These are phyloP conservation scores for Lymantria monacha DNA, from an alignment of 2,888 invertebrate species.

Conservation along the genomic window DNA sequence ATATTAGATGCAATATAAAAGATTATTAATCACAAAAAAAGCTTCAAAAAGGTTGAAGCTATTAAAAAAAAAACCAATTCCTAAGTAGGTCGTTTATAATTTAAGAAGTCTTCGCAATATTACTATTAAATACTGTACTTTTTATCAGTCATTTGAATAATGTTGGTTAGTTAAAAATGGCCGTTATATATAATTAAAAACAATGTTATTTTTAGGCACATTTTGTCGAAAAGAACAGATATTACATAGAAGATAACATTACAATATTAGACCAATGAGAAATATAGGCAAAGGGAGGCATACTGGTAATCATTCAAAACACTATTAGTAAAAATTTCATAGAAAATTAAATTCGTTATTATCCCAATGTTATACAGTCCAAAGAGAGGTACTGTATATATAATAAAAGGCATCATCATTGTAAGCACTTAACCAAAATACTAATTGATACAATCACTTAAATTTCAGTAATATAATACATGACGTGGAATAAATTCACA, in stretches of 20 bases:
- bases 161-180: not conserved
- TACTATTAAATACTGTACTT: not conserved
- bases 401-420: no score
- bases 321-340: no score
- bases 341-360: no score
- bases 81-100: conserved; percentile 5
- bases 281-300: not conserved
- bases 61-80: conserved; percentile 6
- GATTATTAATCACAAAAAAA: conserved; percentile 13
- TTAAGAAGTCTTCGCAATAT: not conserved
- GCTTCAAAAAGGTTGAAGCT: conserved; percentile 10
- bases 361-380: no score
- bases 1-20: conserved; percentile 12
- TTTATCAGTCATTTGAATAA: not conserved
- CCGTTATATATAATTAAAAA: not conserved
- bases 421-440: no score
- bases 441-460: no score
- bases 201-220: not conserved
- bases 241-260: not conserved
- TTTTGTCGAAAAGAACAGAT: not conserved
- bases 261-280: not conserved
- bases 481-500: no score
- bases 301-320: no score
- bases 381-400: no score
- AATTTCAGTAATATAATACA: no score